A percentile compares a stretch with the other conserved stretches of the same genome.
phyloP scores from a whole-genome alignment of 2,888 invertebrate genomes.

The Elysia crispata region DNA sequence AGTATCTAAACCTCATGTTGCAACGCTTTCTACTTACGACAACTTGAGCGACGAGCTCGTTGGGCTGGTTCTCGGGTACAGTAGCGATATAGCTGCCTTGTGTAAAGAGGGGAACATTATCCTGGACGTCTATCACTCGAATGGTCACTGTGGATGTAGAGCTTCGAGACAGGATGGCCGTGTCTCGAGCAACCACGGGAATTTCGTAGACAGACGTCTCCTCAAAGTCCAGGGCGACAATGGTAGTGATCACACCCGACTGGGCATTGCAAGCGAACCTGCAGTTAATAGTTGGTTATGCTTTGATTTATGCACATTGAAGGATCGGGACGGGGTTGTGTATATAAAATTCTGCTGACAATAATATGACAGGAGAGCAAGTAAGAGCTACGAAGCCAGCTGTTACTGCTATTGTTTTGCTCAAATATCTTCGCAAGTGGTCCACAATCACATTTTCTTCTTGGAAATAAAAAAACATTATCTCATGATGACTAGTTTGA shows the following conservation, averaged over 20 bases:
- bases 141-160: conserved; percentile 65
- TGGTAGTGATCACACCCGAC: conserved; percentile 63
- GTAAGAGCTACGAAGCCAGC: too few relatives aligned
- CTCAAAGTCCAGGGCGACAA: conserved; percentile 61
- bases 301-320: too few relatives aligned
- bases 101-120: conserved; percentile 68
- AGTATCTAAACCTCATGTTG: too few relatives aligned
- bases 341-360: too few relatives aligned
- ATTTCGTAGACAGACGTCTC: conserved; percentile 53
- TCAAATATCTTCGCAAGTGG: too few relatives aligned
- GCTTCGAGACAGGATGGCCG: conserved; percentile 58
- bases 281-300: background rate
- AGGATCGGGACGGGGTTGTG: too few relatives aligned
- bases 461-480: too few relatives aligned
- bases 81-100: conserved; percentile 57
- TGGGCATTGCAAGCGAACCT: conserved; percentile 62
- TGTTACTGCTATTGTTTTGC: too few relatives aligned
- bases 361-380: too few relatives aligned
- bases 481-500: too few relatives aligned
- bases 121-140: conserved; percentile 66
- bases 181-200: conserved; percentile 60
- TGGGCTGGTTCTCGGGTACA: conserved; percentile 59
- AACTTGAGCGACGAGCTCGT: conserved; percentile 52
- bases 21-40: conserved; percentile 55
- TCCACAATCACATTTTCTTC: too few relatives aligned